Evolutionary conservation across 2,797 vertebrate species (phyloP).

Genomic region (Muscicapa striata): DNA sequence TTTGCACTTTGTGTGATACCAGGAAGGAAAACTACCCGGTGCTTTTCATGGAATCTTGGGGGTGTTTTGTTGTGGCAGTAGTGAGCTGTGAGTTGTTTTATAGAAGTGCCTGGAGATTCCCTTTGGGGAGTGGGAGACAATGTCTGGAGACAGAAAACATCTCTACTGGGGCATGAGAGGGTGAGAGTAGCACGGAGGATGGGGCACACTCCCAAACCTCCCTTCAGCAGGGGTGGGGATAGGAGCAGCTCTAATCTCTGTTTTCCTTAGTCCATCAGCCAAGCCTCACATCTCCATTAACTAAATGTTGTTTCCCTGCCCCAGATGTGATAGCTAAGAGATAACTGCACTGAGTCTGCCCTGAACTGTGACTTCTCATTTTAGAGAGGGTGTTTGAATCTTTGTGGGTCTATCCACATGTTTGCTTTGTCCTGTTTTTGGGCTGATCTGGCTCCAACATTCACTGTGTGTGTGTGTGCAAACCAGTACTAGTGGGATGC

Average conservation of each 20-base stretch:
- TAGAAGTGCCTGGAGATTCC: not conserved
- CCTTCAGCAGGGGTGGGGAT: not conserved
- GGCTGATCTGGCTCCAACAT: not conserved
- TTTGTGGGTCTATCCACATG: not conserved
- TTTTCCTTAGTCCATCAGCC: not conserved
- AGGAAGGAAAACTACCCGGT: not conserved
- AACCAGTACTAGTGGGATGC: not conserved
- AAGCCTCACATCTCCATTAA: not conserved
- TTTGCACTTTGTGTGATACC: not conserved
- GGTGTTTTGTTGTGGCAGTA: not conserved
- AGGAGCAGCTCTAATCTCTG: not conserved
- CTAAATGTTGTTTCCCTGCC: not conserved
- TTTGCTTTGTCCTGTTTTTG: not conserved
- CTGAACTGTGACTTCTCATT: not conserved
- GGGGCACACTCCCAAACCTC: not conserved
- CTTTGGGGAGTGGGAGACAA: rapidly evolving
- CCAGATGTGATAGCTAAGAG: not conserved
- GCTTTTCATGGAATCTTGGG: not conserved
- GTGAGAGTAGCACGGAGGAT: not conserved
- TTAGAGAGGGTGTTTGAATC: not conserved
- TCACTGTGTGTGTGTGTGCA: rapidly evolving
- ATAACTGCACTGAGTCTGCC: not conserved
- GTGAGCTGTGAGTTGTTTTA: not conserved
- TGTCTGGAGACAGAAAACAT: not conserved
- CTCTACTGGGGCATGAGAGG: rapidly evolving